Conservation (phyloP, 53 echinoderm and acorn worm species). For the Stichopus horrens region DNA sequence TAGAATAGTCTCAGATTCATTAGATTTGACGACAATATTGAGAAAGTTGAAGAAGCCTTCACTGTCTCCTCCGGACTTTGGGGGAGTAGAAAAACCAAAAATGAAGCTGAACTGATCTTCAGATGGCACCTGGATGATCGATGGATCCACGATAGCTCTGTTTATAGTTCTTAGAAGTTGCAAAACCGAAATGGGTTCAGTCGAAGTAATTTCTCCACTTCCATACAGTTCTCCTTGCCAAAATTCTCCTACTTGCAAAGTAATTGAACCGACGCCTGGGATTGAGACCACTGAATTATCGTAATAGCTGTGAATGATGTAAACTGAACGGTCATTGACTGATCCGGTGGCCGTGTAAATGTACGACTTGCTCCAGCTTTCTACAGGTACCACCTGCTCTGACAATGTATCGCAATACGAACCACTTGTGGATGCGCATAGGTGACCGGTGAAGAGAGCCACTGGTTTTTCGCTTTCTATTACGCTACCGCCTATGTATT, state of each 20-base stretch:
- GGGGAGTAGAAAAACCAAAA: constrained; percentile 68
- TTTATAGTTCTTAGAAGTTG: constrained; percentile 50
- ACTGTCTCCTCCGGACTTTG: constrained; percentile 47
- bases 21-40: constrained; percentile 53
- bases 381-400: constrained; percentile 61
- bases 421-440: constrained; percentile 46
- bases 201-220: constrained; percentile 59
- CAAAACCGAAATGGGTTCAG: constrained; percentile 53
- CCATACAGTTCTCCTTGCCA: constrained; percentile 55
- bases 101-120: constrained; percentile 61
- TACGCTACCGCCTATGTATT: constrained; percentile 58
- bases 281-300: constrained; percentile 49
- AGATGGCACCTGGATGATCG: constrained; percentile 65
- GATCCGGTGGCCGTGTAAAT: constrained; percentile 53
- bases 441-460: constrained; percentile 52
- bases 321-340: constrained; percentile 39
- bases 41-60: constrained; percentile 60
- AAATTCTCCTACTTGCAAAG: constrained; percentile 52
- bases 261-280: constrained; percentile 18
- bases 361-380: constrained; percentile 63
- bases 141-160: constrained; percentile 53
- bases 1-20: constrained; percentile 38
- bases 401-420: constrained; percentile 56
- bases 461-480: constrained; percentile 60
- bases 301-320: constrained; percentile 55